Conservation (phyloP, 2,797 vertebrate genomes). For the Oreortyx pictus region DNA sequence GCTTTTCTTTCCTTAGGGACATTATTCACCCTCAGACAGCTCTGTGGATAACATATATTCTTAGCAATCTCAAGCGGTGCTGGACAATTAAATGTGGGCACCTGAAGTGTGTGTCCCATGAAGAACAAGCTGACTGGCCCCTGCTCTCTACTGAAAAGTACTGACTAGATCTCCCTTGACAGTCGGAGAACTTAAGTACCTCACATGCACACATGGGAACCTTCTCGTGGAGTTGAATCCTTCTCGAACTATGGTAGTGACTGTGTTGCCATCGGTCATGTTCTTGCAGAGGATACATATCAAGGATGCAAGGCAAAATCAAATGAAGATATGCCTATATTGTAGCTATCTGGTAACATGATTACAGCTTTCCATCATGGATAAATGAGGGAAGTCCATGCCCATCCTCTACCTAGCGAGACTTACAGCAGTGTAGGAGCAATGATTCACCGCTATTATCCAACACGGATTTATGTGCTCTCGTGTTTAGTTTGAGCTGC, state of each 20-base stretch:
- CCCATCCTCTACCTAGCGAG: too few relatives aligned
- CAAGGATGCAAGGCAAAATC: neutral
- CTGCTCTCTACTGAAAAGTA: neutral
- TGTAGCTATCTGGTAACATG: neutral
- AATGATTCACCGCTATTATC: too few relatives aligned
- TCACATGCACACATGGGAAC: accelerated
- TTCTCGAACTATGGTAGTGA: neutral
- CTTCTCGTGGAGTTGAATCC: neutral
- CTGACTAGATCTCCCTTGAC: neutral
- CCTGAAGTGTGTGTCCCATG: neutral
- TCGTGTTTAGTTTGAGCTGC: too few relatives aligned
- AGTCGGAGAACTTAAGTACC: neutral
- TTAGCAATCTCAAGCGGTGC: neutral
- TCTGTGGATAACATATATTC: neutral
- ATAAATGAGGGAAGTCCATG: neutral
- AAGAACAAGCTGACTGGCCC: neutral
- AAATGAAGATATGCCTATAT: neutral
- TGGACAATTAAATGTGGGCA: neutral
- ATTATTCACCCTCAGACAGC: neutral
- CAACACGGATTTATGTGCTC: too few relatives aligned
- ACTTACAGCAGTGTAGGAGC: too few relatives aligned
- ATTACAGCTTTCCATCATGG: neutral
- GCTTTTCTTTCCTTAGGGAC: neutral
- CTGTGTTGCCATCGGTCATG: neutral
- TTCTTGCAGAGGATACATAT: neutral